phyloP scores from a whole-genome alignment of 2,888 invertebrate genomes.

The Hirudinaria manillensis region DNA sequence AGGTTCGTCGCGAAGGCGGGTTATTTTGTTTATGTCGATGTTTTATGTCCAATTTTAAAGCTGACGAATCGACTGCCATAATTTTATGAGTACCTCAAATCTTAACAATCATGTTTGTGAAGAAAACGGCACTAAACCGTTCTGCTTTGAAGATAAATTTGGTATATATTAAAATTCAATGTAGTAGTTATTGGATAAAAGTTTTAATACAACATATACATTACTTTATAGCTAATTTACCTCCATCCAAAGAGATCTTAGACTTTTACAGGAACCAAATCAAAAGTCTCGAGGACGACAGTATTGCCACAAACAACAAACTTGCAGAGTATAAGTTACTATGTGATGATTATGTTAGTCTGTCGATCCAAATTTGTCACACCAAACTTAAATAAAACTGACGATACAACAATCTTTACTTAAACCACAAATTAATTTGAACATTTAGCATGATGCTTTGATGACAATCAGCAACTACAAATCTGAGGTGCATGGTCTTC shows the following conservation, averaged over 20 bases:
- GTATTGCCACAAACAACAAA: slow-evolving; percentile 49
- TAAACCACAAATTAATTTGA: neutral
- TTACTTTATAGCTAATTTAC: slow-evolving; percentile 43
- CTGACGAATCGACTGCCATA: no score
- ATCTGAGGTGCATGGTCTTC: slow-evolving; percentile 54
- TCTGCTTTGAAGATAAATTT: no score
- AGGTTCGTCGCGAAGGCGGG: no score
- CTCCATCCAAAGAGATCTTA: slow-evolving; percentile 53
- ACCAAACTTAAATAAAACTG: neutral
- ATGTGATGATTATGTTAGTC: slow-evolving; percentile 51
- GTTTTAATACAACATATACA: no score
- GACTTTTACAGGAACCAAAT: slow-evolving; percentile 55
- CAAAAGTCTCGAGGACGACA: slow-evolving; percentile 53
- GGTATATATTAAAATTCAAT: no score
- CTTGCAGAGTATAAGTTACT: slow-evolving; percentile 52
- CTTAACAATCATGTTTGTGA: no score
- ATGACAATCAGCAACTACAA: neutral
- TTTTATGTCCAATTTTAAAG: no score
- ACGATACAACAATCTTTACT: neutral
- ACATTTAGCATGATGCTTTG: neutral
- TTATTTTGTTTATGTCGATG: no score
- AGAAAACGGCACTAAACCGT: no score
- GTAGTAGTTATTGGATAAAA: no score
- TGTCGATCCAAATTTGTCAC: neutral
- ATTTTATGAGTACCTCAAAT: no score